Conservation (phyloP, 2,113 vertebrate genomes). For the Pica pica region DNA sequence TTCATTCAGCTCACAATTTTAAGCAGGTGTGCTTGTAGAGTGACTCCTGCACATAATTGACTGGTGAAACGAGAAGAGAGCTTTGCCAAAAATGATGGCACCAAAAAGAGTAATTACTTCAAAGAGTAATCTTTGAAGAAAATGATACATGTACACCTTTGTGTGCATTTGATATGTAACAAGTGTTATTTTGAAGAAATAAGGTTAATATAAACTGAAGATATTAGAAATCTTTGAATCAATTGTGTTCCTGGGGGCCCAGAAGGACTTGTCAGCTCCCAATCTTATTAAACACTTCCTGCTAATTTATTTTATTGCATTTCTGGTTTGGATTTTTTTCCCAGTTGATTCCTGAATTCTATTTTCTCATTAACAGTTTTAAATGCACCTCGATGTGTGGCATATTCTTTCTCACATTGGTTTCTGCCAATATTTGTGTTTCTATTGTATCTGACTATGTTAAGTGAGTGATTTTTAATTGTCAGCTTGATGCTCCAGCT, state of each 20-base stretch:
- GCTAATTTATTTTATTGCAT: neutral
- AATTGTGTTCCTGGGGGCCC: neutral
- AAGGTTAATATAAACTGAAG: neutral
- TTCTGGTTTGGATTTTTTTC: neutral
- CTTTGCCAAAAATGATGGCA: neutral
- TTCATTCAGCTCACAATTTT: neutral
- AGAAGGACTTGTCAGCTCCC: neutral
- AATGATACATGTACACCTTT: neutral
- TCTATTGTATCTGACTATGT: constrained; percentile 20
- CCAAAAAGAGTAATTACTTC: neutral
- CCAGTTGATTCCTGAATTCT: neutral
- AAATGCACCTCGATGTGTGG: neutral
- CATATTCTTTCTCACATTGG: neutral
- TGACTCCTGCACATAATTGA: neutral
- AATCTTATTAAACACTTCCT: neutral
- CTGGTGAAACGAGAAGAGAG: neutral
- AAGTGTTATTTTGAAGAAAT: neutral
- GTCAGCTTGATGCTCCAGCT: neutral
- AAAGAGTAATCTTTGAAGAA: neutral
- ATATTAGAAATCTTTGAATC: neutral
- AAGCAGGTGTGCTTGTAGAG: neutral
- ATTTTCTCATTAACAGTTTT: neutral
- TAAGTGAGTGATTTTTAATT: constrained; percentile 17
- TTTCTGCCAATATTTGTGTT: constrained; percentile 10
- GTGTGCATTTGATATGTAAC: neutral